A percentile compares a stretch with the other conserved stretches of the same genome.
phyloP scores from a whole-genome alignment of 2,113 vertebrate genomes.

The Maccullochella peelii region DNA sequence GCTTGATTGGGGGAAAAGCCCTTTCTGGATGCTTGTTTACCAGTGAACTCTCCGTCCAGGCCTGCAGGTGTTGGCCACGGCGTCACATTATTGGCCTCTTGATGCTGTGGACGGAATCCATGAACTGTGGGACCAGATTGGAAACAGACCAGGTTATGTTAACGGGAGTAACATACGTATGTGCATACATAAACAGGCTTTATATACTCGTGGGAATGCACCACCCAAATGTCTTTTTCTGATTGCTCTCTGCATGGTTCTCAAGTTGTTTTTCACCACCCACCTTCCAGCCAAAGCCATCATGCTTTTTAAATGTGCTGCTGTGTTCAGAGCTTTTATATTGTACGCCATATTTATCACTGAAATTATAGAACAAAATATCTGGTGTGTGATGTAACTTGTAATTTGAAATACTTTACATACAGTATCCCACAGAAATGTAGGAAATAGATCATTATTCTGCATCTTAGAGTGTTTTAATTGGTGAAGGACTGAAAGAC shows the following conservation, averaged over 20 bases:
- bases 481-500: neutral
- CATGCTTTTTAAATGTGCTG: conserved; percentile 53
- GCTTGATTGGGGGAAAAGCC: conserved; percentile 40
- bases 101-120: conserved; percentile 92
- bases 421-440: neutral
- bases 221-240: conserved; percentile 32
- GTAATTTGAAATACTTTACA: neutral
- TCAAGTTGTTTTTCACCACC: conserved; percentile 62
- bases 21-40: conserved; percentile 55
- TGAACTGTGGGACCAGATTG: conserved; percentile 88
- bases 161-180: conserved; percentile 83
- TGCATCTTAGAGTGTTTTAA: neutral
- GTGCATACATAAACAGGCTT: conserved; percentile 59
- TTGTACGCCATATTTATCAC: neutral
- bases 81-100: conserved; percentile 96
- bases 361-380: neutral
- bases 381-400: neutral
- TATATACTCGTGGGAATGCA: conserved; percentile 15
- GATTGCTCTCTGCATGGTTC: conserved; percentile 58
- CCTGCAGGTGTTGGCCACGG: conserved; percentile 90
- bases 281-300: conserved; percentile 45
- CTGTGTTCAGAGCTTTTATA: conserved; percentile 47
- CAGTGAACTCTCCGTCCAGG: conserved; percentile 82
- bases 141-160: conserved; percentile 87
- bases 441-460: neutral